Evolutionary conservation across 2,797 vertebrate genomes (phyloP).

Genomic region (Halcyon badia): DNA sequence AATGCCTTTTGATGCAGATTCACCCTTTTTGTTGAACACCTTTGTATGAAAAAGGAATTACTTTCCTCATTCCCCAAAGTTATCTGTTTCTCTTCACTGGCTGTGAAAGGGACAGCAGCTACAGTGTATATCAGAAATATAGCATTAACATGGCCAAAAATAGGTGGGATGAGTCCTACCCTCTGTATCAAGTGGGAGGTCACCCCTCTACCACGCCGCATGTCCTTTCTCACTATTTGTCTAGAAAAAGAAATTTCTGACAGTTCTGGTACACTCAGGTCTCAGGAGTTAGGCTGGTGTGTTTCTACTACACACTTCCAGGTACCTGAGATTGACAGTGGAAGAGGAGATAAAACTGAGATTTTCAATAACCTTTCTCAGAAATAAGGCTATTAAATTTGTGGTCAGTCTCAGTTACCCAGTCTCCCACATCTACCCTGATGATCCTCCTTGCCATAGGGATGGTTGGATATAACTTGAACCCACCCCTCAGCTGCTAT

Average conservation of each 20-base stretch:
- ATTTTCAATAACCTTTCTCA: neutral
- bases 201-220: neutral
- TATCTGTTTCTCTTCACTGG: neutral
- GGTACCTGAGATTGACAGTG: neutral
- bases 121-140: neutral
- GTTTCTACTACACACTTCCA: neutral
- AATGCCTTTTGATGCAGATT: constrained; percentile 15
- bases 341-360: neutral
- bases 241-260: neutral
- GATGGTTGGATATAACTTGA: neutral
- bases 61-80: neutral
- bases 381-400: neutral
- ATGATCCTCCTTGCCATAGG: neutral
- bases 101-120: neutral
- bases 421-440: neutral
- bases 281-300: neutral
- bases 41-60: neutral
- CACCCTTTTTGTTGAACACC: neutral
- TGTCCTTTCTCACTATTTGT: neutral
- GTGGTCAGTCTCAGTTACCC: neutral
- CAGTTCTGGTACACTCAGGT: neutral
- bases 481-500: neutral
- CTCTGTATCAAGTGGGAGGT: neutral
- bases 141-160: neutral
- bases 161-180: neutral